These are phyloP conservation scores for Percina caprodes DNA, from an alignment of 2,113 vertebrate genomes.

Conservation along the genomic window DNA sequence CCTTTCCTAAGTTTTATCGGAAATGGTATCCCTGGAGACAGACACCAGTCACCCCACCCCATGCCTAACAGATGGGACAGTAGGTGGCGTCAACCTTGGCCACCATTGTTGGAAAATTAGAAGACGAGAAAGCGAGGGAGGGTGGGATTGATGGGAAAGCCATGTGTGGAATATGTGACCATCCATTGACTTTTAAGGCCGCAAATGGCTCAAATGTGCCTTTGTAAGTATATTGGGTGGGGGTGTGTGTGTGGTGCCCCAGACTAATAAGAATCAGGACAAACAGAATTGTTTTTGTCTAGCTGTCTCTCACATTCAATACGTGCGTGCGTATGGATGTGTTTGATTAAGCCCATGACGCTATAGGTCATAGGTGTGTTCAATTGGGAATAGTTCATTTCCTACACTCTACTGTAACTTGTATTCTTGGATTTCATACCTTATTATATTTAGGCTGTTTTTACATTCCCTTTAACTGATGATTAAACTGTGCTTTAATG, in stretches of 20 bases:
- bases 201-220: conserved; percentile 21
- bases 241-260: background rate
- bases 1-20: conserved; percentile 9
- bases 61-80: conserved; percentile 19
- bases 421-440: no score
- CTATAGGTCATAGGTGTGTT: no score
- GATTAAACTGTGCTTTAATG: no score
- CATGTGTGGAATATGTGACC: conserved; percentile 52
- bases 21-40: conserved; percentile 25
- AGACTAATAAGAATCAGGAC: no score
- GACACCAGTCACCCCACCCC: background rate
- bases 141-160: conserved; percentile 37
- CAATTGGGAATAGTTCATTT: no score
- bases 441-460: no score
- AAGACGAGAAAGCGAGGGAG: background rate
- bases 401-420: no score
- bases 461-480: no score
- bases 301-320: no score
- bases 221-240: background rate
- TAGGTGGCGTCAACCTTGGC: background rate
- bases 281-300: no score
- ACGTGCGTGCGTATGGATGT: no score
- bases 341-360: no score
- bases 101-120: conserved; percentile 5
- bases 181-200: conserved; percentile 36